Percentiles rank a stretch among this genome's conserved stretches.
phyloP scores from a whole-genome alignment of 2,113 vertebrate species.

The Phycodurus eques region DNA sequence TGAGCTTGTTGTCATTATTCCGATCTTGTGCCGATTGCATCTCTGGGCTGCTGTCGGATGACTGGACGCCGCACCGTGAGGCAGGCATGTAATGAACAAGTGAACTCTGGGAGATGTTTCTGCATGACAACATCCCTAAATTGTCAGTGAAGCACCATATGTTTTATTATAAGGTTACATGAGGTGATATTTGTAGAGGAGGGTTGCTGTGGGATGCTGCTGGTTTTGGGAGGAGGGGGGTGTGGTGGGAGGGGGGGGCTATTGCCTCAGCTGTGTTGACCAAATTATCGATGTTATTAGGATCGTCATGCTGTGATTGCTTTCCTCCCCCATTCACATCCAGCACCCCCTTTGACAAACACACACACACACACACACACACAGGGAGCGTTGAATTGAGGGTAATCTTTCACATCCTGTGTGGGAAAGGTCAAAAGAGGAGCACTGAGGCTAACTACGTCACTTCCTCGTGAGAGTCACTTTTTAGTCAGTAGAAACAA shows the following conservation, averaged over 20 bases:
- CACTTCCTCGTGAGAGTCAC: conserved; percentile 49
- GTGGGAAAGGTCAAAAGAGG: conserved; percentile 41
- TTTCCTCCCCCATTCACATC: conserved; percentile 30
- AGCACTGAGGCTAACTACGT: conserved; percentile 19
- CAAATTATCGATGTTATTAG: conserved; percentile 59
- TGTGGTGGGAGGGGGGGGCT: neutral
- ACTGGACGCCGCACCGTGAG: neutral
- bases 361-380: conserved; percentile 24
- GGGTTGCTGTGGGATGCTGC: neutral
- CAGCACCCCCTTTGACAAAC: conserved; percentile 46
- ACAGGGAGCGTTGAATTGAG: conserved; percentile 29
- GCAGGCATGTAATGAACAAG: conserved; percentile 5
- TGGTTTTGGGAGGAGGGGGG: neutral
- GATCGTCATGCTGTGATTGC: conserved; percentile 45
- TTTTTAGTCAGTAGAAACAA: conserved; percentile 19
- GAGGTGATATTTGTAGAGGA: conserved; percentile 6
- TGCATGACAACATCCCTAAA: neutral
- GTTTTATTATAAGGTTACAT: neutral
- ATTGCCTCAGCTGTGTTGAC: conserved; percentile 65
- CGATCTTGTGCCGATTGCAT: conserved; percentile 22
- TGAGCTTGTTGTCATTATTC: conserved; percentile 20
- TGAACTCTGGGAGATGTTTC: conserved; percentile 1
- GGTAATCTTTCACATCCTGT: conserved; percentile 63
- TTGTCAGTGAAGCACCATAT: neutral
- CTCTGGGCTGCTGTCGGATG: conserved; percentile 32